Conservation (phyloP, 2,797 vertebrate genomes). For the Xenopus petersii region DNA sequence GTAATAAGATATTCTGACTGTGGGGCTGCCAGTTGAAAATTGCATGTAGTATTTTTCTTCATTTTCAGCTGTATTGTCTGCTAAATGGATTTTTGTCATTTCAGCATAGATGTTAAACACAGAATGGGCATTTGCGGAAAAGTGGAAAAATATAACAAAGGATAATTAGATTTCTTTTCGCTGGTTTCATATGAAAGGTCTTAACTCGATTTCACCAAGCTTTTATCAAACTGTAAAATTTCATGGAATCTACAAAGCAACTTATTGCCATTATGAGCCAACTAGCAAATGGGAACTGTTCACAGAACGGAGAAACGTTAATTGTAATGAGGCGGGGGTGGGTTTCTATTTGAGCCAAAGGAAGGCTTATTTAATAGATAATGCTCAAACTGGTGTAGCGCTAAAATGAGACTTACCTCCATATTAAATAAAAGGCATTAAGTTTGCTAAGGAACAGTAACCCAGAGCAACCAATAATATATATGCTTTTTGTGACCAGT, state of each 20-base stretch:
- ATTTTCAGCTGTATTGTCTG: neutral
- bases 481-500: too few relatives aligned
- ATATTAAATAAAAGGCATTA: too few relatives aligned
- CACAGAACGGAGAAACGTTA: too few relatives aligned
- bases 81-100: neutral
- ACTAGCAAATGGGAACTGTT: too few relatives aligned
- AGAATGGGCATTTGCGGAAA: neutral
- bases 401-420: too few relatives aligned
- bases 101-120: neutral
- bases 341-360: too few relatives aligned
- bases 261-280: constrained; percentile 52
- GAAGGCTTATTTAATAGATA: too few relatives aligned
- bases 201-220: constrained; percentile 52
- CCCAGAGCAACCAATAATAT: too few relatives aligned
- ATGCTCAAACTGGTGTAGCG: too few relatives aligned
- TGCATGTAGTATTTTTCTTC: neutral
- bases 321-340: too few relatives aligned
- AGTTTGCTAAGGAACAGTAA: too few relatives aligned
- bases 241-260: constrained; percentile 51
- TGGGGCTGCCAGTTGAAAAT: neutral
- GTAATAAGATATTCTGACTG: constrained; percentile 3
- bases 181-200: constrained; percentile 56
- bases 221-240: constrained; percentile 57
- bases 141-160: constrained; percentile 27
- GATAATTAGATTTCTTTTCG: constrained; percentile 50